Percentiles rank a stretch among this genome's conserved stretches.
phyloP scores from a whole-genome alignment of 2,888 invertebrate species.

The Coelinius sp. region DNA sequence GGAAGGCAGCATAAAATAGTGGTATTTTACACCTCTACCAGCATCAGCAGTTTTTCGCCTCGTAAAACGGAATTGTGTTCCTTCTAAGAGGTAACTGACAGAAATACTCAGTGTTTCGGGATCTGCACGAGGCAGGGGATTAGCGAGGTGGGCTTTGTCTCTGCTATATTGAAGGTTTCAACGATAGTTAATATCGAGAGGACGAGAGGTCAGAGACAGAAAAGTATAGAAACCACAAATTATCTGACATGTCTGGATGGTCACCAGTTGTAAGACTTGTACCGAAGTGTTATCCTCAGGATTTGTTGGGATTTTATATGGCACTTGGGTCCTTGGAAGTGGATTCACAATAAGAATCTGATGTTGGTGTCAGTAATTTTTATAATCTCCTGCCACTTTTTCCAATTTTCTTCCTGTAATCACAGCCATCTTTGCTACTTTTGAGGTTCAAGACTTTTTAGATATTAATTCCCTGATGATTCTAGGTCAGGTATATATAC shows the following conservation, averaged over 20 bases:
- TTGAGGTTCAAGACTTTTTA: not conserved
- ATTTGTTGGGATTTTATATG: conserved; percentile 1
- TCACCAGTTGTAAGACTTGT: not conserved
- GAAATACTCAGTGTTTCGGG: conserved; percentile 31
- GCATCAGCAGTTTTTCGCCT: conserved; percentile 33
- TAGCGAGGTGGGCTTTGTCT: conserved; percentile 45
- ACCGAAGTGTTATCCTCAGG: not conserved
- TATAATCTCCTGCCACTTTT: not conserved
- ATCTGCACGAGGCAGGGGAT: conserved; percentile 44
- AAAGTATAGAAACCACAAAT: conserved; percentile 21
- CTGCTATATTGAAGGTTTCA: not conserved
- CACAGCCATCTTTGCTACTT: not conserved
- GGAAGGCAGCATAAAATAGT: conserved; percentile 13
- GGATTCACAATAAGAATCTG: not conserved
- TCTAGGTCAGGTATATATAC: conserved; percentile 7
- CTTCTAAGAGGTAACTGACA: conserved; percentile 31
- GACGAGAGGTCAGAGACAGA: conserved; percentile 1
- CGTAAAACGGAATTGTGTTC: conserved; percentile 45
- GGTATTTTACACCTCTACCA: conserved; percentile 21
- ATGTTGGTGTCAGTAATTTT: not conserved
- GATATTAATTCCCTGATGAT: conserved; percentile 5
- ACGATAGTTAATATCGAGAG: not conserved
- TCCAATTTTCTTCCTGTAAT: not conserved
- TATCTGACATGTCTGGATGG: not conserved
- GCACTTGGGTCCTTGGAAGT: not conserved